Percentiles rank a stretch among this genome's conserved stretches.
Evolutionary conservation across 2,797 vertebrate genomes (phyloP).

Genomic region (Vipera ursinii): DNA sequence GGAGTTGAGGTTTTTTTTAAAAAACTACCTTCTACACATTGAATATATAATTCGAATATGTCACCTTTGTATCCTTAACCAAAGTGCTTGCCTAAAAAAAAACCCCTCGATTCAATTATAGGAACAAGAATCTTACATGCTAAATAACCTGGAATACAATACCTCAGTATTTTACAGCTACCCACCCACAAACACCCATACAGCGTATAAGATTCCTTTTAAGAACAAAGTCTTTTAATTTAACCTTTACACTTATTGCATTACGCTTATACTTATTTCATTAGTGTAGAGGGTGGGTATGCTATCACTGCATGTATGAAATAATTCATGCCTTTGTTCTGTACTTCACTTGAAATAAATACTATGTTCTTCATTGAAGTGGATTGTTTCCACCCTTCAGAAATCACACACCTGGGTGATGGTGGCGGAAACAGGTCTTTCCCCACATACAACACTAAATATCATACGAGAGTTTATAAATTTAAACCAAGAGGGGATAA

Average conservation of each 20-base stretch:
- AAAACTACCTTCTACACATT: background rate
- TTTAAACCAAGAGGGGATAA: background rate
- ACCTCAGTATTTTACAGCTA: background rate
- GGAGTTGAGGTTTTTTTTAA: background rate
- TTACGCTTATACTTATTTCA: background rate
- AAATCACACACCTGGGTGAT: background rate
- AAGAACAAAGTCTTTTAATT: background rate
- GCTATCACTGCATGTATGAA: background rate
- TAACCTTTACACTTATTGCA: background rate
- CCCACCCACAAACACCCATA: background rate
- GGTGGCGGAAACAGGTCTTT: background rate
- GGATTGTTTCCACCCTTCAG: background rate
- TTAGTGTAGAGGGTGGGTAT: background rate
- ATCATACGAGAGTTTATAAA: background rate
- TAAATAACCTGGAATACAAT: background rate
- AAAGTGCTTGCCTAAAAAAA: background rate
- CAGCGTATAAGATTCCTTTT: background rate
- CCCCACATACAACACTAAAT: background rate
- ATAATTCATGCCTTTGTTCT: background rate
- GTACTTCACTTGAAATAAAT: background rate
- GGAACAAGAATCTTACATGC: background rate
- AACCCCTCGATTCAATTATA: background rate
- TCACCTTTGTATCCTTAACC: background rate
- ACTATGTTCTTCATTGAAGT: background rate
- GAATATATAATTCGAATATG: background rate